These are phyloP conservation scores for Noctua pronuba DNA, from an alignment of 2,888 invertebrate species.

Conservation along the genomic window DNA sequence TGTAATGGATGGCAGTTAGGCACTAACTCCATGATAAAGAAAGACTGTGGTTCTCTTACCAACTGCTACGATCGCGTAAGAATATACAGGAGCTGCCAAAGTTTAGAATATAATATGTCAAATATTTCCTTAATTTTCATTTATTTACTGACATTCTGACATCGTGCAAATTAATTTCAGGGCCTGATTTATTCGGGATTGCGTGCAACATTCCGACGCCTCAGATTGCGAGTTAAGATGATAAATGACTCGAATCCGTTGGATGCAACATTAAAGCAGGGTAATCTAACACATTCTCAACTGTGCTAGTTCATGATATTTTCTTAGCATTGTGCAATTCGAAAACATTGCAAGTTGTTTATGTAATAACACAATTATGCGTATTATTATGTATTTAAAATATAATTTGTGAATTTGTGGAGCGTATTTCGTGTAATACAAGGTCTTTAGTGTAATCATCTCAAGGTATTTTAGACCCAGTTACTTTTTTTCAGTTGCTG, in stretches of 20 bases:
- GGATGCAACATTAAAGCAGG: conserved; percentile 58
- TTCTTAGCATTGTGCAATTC: conserved; percentile 58
- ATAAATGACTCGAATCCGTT: conserved; percentile 56
- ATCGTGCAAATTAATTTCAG: conserved; percentile 29
- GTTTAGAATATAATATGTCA: too few species aligned
- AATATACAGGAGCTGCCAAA: not conserved
- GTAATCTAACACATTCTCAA: conserved; percentile 52
- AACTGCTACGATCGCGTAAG: not conserved
- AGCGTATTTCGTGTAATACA: conserved; percentile 37
- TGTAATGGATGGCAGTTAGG: too few species aligned
- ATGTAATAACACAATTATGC: conserved; percentile 55
- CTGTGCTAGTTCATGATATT: conserved; percentile 54
- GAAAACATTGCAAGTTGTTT: conserved; percentile 51
- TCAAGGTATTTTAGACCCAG: conserved; percentile 29
- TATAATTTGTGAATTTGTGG: conserved; percentile 33
- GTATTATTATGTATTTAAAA: conserved; percentile 59
- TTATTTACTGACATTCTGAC: conserved; percentile 12
- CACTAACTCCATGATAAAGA: too few species aligned
- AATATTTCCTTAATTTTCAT: not conserved
- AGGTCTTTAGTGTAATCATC: conserved; percentile 36
- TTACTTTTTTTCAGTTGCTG: conserved; percentile 5
- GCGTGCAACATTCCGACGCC: conserved; percentile 27
- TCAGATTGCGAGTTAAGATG: conserved; percentile 39
- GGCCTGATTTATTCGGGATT: conserved; percentile 35
- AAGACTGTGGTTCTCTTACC: not conserved